These are phyloP conservation scores for Apostichopus leukothele DNA, from an alignment of 53 echinoderm and acorn worm species.

Conservation along the genomic window DNA sequence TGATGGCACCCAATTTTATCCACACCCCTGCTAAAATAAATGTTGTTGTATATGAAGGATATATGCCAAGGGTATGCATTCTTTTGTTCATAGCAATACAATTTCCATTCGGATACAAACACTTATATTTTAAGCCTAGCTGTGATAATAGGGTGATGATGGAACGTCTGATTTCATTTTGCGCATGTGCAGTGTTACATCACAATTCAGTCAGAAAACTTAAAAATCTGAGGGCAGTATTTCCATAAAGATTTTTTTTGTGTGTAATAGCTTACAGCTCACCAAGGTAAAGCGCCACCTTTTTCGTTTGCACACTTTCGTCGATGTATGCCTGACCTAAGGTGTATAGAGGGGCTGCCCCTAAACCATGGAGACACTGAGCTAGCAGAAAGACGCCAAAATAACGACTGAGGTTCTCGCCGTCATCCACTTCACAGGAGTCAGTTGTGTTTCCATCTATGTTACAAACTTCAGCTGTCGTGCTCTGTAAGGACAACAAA, in stretches of 20 bases:
- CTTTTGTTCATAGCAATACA: no score
- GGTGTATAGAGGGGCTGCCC: constrained; percentile 90
- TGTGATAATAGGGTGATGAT: no score
- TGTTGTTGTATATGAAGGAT: no score
- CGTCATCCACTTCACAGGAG: constrained; percentile 13
- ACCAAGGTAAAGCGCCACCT: constrained; percentile 80
- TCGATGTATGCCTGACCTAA: constrained; percentile 81
- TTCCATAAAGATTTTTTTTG: neutral
- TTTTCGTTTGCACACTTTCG: constrained; percentile 76
- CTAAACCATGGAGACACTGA: constrained; percentile 79
- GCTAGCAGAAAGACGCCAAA: constrained; percentile 84
- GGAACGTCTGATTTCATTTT: no score
- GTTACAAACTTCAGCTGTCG: constrained; percentile 20
- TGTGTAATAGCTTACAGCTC: neutral
- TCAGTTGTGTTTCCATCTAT: neutral
- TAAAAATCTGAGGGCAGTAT: no score
- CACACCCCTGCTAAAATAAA: no score
- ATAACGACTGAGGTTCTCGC: constrained; percentile 63
- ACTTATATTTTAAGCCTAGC: no score
- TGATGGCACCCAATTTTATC: no score
- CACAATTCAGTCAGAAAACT: no score
- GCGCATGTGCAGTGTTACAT: no score
- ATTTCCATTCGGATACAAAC: no score
- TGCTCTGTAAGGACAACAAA: neutral
- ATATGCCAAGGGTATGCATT: no score